These are phyloP conservation scores for Hystrix cristata DNA, from an alignment of 2,113 vertebrate genomes.

Conservation along the genomic window DNA sequence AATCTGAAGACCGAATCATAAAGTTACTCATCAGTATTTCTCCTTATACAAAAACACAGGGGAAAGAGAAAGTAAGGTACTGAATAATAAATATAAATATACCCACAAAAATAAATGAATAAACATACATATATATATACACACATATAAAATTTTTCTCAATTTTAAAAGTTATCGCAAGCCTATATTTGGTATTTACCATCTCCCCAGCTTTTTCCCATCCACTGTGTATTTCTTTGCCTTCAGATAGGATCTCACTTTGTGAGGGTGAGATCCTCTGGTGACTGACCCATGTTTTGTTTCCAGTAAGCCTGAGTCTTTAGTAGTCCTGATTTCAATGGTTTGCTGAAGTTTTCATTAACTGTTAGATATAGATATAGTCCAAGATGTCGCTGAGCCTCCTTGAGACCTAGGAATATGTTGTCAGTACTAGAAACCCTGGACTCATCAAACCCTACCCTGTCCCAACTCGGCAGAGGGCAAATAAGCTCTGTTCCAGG, in stretches of 20 bases:
- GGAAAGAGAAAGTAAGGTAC: neutral
- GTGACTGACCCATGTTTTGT: slow-evolving; percentile 24
- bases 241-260: neutral
- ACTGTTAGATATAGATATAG: neutral
- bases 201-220: neutral
- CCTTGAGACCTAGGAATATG: neutral
- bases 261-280: neutral
- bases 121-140: neutral
- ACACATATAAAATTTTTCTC: neutral
- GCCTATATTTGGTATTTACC: neutral
- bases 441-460: neutral
- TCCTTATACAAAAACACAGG: neutral
- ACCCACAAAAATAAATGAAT: neutral
- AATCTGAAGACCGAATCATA: neutral
- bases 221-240: neutral
- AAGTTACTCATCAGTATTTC: neutral
- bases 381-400: neutral
- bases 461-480: neutral
- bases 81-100: neutral
- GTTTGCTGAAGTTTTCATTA: slow-evolving; percentile 21
- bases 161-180: neutral
- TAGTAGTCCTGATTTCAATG: slow-evolving; percentile 11
- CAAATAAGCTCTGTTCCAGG: neutral
- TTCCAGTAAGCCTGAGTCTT: slow-evolving; percentile 42
- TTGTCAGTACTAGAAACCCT: neutral